Base-by-base conservation (phyloP, 2,113 vertebrate genomes). In the Nycticryphes semicollaris region DNA sequence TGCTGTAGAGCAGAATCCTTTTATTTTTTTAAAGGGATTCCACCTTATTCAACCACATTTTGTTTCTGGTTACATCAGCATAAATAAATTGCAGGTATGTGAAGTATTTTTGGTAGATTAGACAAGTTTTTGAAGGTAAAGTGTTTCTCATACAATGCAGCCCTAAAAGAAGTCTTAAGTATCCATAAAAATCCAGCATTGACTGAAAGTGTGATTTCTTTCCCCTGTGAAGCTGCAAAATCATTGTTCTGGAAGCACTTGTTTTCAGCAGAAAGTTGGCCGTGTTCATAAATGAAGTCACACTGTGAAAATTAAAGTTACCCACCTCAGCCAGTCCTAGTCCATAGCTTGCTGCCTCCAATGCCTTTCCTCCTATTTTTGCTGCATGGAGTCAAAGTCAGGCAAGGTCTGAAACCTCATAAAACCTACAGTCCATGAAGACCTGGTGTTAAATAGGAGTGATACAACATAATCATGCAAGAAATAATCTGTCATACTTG, bases 211-310 rank as follows among this genome's bases (percentile, higher is more conserved):
- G 39, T 51, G 24, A 90, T 66, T 76, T 84, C 14, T 72, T 89
- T 53, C 16, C 59, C 5, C 53, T 35, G 12, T 31, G 57, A 80
- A 89, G 41, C 59, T 87, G 47, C 28, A 87, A 18, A 66, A 68
- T 41, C 68, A 15, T 64, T 91, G 45, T 53, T 90, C 45, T 85
- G 84, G 81, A 68, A 97, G 68, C 35, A 57, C 93, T 90, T 93
- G 74, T 86, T 97, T 96, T 75, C 72, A 84, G 84, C 76, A 74
- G 84, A 88, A 95, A 91, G 64, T 62, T 97, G 96, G 81, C 92
- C 93, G 43, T 28, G 33, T 79, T 92, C 27, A 37, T 43, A 56
- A 90, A 54, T 90, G 83, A 93, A 88, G 39, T 92, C 59, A 81
- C 41, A 51, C 37, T 51, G 37, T 88, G 78, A 87, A 94, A 87